phyloP scores from a whole-genome alignment of 2,797 vertebrate species.

The Todus mexicanus region DNA sequence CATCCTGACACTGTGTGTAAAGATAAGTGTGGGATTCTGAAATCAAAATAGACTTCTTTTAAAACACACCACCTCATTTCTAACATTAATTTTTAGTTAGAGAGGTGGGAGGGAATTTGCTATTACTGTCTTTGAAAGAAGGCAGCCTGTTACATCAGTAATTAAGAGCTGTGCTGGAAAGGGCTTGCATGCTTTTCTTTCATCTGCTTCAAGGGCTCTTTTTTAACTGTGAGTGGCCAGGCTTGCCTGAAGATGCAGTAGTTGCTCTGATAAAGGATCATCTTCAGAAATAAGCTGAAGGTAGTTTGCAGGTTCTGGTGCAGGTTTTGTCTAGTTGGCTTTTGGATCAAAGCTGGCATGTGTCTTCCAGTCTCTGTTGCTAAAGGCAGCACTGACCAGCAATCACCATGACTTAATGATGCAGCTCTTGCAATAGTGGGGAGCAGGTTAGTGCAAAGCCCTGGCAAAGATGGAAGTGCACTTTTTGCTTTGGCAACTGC shows the following conservation, averaged over 20 bases:
- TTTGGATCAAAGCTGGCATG: neutral
- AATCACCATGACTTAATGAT: rapidly evolving
- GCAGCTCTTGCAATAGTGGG: neutral
- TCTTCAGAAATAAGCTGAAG: neutral
- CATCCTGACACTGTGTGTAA: neutral
- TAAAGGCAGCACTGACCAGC: neutral
- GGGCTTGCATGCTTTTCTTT: neutral
- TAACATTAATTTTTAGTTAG: slow-evolving; percentile 35
- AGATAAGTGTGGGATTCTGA: slow-evolving; percentile 24
- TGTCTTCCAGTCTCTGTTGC: neutral
- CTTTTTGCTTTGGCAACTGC: neutral
- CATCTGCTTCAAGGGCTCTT: neutral
- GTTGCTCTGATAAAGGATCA: neutral
- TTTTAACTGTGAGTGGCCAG: neutral
- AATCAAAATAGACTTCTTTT: slow-evolving; percentile 37
- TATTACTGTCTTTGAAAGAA: slow-evolving; percentile 32
- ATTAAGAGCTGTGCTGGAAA: neutral
- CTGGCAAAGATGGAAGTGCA: neutral
- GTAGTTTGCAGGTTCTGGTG: neutral
- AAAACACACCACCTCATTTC: neutral
- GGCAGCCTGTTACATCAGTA: neutral
- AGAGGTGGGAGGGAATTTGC: slow-evolving; percentile 11
- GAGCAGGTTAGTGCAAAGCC: neutral
- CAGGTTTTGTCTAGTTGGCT: neutral
- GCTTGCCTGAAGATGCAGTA: neutral